Percentiles rank a stretch among this genome's conserved stretches.
Evolutionary conservation across 2,113 vertebrate species (phyloP).

Genomic region (Notarius lentiginosus): DNA sequence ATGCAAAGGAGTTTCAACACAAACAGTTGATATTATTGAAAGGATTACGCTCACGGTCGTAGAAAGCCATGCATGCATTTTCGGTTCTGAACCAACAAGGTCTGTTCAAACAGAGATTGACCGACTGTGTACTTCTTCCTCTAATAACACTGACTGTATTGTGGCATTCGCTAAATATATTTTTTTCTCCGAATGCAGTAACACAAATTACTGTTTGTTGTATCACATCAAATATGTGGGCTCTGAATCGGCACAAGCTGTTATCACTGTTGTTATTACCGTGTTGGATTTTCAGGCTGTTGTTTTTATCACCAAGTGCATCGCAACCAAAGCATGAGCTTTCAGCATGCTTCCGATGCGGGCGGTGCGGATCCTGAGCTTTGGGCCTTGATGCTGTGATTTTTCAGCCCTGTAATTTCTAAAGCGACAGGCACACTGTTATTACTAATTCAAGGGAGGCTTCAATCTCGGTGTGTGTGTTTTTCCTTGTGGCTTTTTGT

Average conservation of each 20-base stretch:
- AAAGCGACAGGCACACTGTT: conserved; percentile 63
- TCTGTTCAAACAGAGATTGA: neutral
- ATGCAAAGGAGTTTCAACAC: neutral
- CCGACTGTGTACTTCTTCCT: neutral
- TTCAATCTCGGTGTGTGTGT: conserved; percentile 63
- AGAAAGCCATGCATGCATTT: neutral
- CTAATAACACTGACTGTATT: conserved; percentile 13
- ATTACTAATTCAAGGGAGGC: conserved; percentile 70
- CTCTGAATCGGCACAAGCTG: conserved; percentile 43
- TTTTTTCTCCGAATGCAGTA: neutral
- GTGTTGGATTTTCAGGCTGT: conserved; percentile 58
- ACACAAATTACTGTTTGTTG: conserved; percentile 18
- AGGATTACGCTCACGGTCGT: neutral
- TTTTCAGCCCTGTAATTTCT: conserved; percentile 73
- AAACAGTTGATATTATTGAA: neutral
- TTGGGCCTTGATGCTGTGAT: conserved; percentile 58
- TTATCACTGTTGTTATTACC: conserved; percentile 65
- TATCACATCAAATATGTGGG: conserved; percentile 6
- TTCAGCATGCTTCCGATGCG: conserved; percentile 64
- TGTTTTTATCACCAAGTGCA: conserved; percentile 62
- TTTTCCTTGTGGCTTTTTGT: conserved; percentile 16
- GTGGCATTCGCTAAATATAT: conserved; percentile 23
- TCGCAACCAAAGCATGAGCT: conserved; percentile 63
- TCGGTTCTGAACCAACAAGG: neutral
- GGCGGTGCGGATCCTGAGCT: conserved; percentile 37